Percentiles rank a stretch among this genome's conserved stretches.
Conservation (phyloP, 2,888 invertebrate genomes). For the Rotaria socialis region DNA sequence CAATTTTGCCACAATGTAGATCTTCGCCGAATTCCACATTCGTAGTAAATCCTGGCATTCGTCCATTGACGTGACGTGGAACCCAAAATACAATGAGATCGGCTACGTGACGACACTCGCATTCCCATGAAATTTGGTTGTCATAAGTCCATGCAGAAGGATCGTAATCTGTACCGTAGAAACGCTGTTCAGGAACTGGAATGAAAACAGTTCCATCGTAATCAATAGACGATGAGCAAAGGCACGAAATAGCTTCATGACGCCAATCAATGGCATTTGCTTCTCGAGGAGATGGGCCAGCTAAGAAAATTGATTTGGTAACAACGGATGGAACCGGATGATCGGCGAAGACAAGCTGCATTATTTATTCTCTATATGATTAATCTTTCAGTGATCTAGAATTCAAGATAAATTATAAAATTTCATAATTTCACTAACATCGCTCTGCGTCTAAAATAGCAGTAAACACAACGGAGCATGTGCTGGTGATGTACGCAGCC, state of each 20-base stretch:
- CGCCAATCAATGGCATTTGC: not conserved
- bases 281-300: not conserved
- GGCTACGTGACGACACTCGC: not conserved
- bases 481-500: too few relatives aligned
- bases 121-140: not conserved
- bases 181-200: not conserved
- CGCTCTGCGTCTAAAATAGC: too few relatives aligned
- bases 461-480: too few relatives aligned
- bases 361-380: too few relatives aligned
- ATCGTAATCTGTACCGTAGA: not conserved
- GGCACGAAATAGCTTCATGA: not conserved
- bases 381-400: too few relatives aligned
- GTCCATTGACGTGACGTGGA: not conserved
- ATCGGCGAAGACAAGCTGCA: not conserved
- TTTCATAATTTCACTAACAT: too few relatives aligned
- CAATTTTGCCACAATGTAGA: constrained; percentile 1
- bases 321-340: not conserved
- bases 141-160: not conserved
- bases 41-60: not conserved
- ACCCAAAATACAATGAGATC: not conserved
- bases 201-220: not conserved
- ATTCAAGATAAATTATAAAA: too few relatives aligned
- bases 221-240: not conserved
- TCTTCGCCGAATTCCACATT: constrained; percentile 4
- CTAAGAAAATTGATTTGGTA: not conserved